Conservation (phyloP, 2,113 vertebrate genomes). For the Hypocryptadius cinnamomeus region DNA sequence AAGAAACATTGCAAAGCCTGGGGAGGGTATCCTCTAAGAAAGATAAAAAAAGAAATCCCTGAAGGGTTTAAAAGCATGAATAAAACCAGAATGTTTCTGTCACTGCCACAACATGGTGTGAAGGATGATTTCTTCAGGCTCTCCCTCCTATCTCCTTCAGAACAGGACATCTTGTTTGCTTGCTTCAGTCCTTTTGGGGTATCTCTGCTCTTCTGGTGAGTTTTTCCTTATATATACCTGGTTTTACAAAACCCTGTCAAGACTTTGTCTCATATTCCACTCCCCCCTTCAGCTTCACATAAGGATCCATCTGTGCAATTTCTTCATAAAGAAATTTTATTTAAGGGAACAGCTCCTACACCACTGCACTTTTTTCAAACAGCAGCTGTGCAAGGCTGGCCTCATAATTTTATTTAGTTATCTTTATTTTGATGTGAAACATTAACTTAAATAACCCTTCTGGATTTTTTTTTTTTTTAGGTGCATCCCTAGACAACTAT, state of each 20-base stretch:
- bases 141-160: not conserved
- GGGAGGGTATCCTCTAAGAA: not conserved
- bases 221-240: not conserved
- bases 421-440: not conserved
- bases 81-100: not conserved
- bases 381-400: not conserved
- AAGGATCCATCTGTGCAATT: not conserved
- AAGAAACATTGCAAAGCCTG: not conserved
- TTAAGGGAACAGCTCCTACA: not conserved
- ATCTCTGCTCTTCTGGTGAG: not conserved
- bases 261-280: not conserved
- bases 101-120: not conserved
- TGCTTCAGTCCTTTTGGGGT: not conserved
- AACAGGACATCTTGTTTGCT: not conserved
- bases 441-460: not conserved
- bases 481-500: no score
- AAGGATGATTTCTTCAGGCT: not conserved
- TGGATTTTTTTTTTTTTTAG: not conserved
- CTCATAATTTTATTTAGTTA: not conserved
- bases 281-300: not conserved
- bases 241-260: not conserved
- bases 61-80: not conserved
- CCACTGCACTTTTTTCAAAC: not conserved
- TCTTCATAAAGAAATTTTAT: not conserved
- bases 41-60: not conserved